A percentile compares a stretch with the other conserved stretches of the same genome.
Conservation (phyloP, 2,113 vertebrate species). For the Chunga burmeisteri region DNA sequence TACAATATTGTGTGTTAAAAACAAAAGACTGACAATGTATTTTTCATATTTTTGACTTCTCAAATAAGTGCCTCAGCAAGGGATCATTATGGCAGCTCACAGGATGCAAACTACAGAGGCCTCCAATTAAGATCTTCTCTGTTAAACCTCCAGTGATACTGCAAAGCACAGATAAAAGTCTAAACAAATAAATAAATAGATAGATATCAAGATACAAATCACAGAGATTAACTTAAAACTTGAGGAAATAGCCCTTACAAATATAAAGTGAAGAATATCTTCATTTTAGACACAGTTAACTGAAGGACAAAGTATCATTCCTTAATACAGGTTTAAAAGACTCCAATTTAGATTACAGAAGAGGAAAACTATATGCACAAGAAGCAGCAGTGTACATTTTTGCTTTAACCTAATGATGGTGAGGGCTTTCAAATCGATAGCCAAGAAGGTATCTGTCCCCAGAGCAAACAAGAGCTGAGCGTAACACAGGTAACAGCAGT, state of each 20-base stretch:
- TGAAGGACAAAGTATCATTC: constrained; percentile 16
- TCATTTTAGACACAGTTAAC: background rate
- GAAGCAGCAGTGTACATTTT: background rate
- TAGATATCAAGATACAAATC: background rate
- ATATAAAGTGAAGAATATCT: background rate
- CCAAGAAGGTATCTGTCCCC: background rate
- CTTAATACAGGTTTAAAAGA: constrained; percentile 39
- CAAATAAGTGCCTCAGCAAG: constrained; percentile 14
- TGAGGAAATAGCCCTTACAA: background rate
- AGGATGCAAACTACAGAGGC: constrained; percentile 45
- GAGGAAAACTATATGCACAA: background rate
- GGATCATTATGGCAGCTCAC: background rate
- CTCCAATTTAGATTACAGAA: constrained; percentile 32
- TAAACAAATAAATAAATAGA: constrained; percentile 13
- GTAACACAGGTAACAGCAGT: background rate
- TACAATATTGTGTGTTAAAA: constrained; percentile 26
- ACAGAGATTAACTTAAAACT: constrained; percentile 13
- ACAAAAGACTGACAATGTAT: background rate
- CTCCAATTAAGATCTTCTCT: background rate
- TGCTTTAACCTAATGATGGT: background rate
- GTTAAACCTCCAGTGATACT: constrained; percentile 10
- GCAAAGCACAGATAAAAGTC: constrained; percentile 39
- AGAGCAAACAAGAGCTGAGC: background rate
- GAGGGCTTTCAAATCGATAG: background rate
- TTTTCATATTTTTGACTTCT: constrained; percentile 11